Percentiles rank a stretch among this genome's conserved stretches.
phyloP scores from a whole-genome alignment of 2,797 vertebrate genomes.

The Masticophis lateralis region DNA sequence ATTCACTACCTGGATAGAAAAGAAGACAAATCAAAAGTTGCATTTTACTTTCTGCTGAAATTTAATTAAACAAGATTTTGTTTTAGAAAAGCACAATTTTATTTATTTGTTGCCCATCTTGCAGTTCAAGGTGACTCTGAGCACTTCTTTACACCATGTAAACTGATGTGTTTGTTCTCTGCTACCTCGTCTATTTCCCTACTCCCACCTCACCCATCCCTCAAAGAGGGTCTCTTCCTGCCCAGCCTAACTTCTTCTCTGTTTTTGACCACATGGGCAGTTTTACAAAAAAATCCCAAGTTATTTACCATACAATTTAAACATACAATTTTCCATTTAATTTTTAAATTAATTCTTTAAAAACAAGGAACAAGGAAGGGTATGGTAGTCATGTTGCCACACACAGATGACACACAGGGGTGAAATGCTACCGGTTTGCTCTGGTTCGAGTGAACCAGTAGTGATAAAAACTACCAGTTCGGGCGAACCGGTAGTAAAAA shows the following conservation, averaged over 20 bases:
- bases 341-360: not conserved
- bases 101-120: not conserved
- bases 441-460: too few relatives aligned
- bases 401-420: not conserved
- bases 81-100: not conserved
- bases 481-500: too few relatives aligned
- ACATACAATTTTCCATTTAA: not conserved
- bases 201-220: not conserved
- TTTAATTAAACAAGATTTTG: not conserved
- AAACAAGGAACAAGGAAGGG: not conserved
- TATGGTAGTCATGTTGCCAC: not conserved
- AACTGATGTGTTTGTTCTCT: not conserved
- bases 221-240: not conserved
- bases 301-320: not conserved
- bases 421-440: too few relatives aligned
- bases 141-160: not conserved
- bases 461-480: too few relatives aligned
- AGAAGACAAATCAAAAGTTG: not conserved
- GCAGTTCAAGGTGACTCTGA: not conserved
- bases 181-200: not conserved
- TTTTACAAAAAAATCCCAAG: not conserved
- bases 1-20: constrained; percentile 81
- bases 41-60: not conserved
- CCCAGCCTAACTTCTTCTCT: not conserved
- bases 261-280: not conserved